Percentiles rank a stretch among this genome's conserved stretches.
Conservation (phyloP, 2,113 vertebrate genomes). For the Tragelaphus buxtoni region DNA sequence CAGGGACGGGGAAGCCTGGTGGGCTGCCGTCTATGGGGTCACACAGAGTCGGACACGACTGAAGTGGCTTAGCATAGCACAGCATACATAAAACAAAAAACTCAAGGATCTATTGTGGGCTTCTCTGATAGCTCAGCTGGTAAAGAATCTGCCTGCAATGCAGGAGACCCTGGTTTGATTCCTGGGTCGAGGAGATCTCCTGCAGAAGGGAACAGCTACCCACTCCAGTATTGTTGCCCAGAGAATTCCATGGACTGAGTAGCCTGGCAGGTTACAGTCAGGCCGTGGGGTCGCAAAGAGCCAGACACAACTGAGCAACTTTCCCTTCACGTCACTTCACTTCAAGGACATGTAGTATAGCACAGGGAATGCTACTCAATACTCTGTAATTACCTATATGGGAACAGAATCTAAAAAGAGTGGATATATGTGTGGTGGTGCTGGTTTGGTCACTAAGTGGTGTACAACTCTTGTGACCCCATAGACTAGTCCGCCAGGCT, state of each 20-base stretch:
- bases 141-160: neutral
- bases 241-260: neutral
- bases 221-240: neutral
- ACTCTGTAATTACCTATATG: neutral
- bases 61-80: no score
- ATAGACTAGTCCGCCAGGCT: neutral
- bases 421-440: neutral
- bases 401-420: neutral
- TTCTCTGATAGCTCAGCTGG: neutral
- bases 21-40: no score
- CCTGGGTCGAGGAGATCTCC: neutral
- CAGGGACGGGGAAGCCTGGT: no score
- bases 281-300: neutral
- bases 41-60: no score
- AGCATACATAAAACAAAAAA: neutral
- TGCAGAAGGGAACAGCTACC: neutral
- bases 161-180: neutral
- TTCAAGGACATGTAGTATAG: neutral
- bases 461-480: neutral
- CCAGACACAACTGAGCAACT: neutral
- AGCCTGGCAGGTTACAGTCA: neutral
- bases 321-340: neutral
- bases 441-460: neutral
- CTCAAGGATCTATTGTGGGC: neutral
- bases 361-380: neutral